Percentiles rank a stretch among this genome's conserved stretches.
phyloP scores from a whole-genome alignment of 2,113 vertebrate genomes.

The Xenopus laevis region DNA sequence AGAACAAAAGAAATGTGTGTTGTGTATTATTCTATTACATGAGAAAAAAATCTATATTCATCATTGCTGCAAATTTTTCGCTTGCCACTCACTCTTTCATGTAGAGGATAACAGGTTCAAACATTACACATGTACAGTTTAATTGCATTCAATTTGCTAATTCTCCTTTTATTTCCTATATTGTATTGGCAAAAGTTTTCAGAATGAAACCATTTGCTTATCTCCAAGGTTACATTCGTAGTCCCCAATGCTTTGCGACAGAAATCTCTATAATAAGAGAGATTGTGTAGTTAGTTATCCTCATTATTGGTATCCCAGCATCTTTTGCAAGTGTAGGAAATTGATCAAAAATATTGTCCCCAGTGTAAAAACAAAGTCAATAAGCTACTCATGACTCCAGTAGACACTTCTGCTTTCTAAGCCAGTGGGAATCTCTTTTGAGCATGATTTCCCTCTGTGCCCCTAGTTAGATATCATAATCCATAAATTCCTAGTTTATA shows the following conservation, averaged over 20 bases:
- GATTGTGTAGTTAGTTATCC: conserved; percentile 64
- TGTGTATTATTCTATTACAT: too few relatives aligned
- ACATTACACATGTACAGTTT: too few relatives aligned
- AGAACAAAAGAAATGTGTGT: too few relatives aligned
- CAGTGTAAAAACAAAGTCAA: conserved; percentile 47
- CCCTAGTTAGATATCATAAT: conserved; percentile 14
- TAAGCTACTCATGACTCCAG: conserved; percentile 55
- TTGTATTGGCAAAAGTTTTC: not conserved
- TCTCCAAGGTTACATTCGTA: conserved; percentile 15
- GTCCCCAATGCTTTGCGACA: conserved; percentile 11
- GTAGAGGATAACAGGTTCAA: too few relatives aligned
- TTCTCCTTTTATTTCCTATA: not conserved
- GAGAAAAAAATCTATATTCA: too few relatives aligned
- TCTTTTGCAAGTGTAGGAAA: conserved; percentile 47
- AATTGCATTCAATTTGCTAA: not conserved
- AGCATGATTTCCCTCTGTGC: conserved; percentile 45
- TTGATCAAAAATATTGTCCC: conserved; percentile 50
- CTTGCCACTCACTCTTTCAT: too few relatives aligned
- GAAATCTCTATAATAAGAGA: conserved; percentile 32
- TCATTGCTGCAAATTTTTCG: too few relatives aligned
- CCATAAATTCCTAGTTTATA: conserved; percentile 34
- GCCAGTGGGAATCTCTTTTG: conserved; percentile 48
- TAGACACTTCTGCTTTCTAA: conserved; percentile 46
- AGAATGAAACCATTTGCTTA: not conserved
- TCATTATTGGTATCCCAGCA: conserved; percentile 50